Evolutionary conservation across 2,113 vertebrate species (phyloP).

Genomic region (Sterna hirundo): DNA sequence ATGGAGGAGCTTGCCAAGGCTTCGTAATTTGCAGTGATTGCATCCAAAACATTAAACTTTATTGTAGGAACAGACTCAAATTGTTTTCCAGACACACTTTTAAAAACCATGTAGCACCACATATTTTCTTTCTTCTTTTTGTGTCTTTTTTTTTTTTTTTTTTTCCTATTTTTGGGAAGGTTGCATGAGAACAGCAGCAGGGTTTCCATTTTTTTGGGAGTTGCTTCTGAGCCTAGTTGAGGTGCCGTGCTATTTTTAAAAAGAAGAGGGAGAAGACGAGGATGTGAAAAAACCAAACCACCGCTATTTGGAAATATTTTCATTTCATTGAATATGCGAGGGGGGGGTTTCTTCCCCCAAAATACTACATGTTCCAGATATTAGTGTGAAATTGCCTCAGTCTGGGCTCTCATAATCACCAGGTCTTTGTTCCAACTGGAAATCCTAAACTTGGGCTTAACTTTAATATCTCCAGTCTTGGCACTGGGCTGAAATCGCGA

Average conservation of each 20-base stretch:
- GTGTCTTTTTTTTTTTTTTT: rapidly evolving
- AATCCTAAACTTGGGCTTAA: not conserved
- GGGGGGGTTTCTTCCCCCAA: not conserved
- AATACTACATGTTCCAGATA: not conserved
- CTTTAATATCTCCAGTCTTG: not conserved
- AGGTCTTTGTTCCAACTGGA: not conserved
- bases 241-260: not conserved
- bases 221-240: not conserved
- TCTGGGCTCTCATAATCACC: not conserved
- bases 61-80: slow-evolving; percentile 62
- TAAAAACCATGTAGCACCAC: not conserved
- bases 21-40: slow-evolving; percentile 47
- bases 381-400: not conserved
- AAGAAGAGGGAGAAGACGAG: not conserved
- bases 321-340: not conserved
- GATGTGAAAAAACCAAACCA: not conserved
- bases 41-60: slow-evolving; percentile 58
- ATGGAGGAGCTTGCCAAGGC: slow-evolving; percentile 47
- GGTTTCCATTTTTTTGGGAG: not conserved
- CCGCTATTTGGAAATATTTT: not conserved
- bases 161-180: not conserved
- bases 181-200: not conserved
- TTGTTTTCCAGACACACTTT: slow-evolving; percentile 62
- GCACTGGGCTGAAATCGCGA: not conserved
- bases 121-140: not conserved